Evolutionary conservation across 64 coral and sea anemone species (phyloP).

Genomic region (Stichodactyla mertensii): DNA sequence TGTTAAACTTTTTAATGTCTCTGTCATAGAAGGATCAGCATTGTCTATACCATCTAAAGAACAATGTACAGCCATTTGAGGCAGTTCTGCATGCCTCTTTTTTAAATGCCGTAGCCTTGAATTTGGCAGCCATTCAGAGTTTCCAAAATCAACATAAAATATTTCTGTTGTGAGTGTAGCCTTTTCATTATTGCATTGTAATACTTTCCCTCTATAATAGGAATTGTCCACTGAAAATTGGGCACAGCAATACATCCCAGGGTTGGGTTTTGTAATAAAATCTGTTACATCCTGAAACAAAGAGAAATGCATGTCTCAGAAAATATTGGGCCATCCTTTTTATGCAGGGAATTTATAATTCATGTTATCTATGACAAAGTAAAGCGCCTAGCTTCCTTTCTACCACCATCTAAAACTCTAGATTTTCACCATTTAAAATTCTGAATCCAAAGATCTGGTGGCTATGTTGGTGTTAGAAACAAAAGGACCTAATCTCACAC

Average conservation of each 20-base stretch:
- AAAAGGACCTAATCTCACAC: too few relatives aligned
- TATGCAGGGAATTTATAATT: neutral
- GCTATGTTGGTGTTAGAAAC: too few relatives aligned
- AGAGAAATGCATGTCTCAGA: neutral
- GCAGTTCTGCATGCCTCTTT: constrained; percentile 64
- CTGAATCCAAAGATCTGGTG: too few relatives aligned
- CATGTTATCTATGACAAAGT: too few relatives aligned
- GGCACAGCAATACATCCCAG: constrained; percentile 65
- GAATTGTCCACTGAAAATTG: constrained; percentile 70
- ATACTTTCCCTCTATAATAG: constrained; percentile 78
- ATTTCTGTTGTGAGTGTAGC: constrained; percentile 33
- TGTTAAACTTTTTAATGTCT: neutral
- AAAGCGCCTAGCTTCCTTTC: too few relatives aligned
- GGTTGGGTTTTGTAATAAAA: neutral
- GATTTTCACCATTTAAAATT: too few relatives aligned
- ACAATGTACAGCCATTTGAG: constrained; percentile 75
- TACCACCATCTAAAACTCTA: too few relatives aligned
- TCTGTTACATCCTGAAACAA: neutral
- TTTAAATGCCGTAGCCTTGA: constrained; percentile 48
- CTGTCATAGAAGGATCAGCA: neutral
- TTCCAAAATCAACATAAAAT: constrained; percentile 88
- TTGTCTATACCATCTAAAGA: constrained; percentile 44
- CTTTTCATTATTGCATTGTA: constrained; percentile 12
- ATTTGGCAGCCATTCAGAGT: constrained; percentile 51
- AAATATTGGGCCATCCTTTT: neutral